Base-by-base conservation (phyloP, 2,113 vertebrate species). In the Aramus guarauna region DNA sequence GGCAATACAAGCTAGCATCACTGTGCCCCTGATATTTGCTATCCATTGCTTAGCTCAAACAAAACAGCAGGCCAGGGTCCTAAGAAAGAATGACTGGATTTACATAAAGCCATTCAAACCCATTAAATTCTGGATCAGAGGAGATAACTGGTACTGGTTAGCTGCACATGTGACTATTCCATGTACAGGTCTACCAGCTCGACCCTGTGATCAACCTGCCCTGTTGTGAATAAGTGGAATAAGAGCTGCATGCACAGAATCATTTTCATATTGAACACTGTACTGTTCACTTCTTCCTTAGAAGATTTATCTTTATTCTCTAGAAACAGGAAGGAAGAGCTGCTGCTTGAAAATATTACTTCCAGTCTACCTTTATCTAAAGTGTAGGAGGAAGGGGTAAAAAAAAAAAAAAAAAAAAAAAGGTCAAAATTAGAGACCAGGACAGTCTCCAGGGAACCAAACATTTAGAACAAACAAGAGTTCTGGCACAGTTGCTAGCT, bases 271-370 rank as follows among this genome's bases (percentile, higher is more conserved):
- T 0, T 63, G 34, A 63, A 62, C 26, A 27, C 73, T 76, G 23
- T 17, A 69, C 72, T 89, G 63, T 39, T 29, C 48, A 45, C 10
- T 76, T 76, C 66, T 88, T 84, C 71, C 66, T 90, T 55, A 79
- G 36, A 41, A 85, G 43, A 86, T 89, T 85, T 75, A 88, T 92
- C 86, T 85, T 55, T 43, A 22, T 92, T 86, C 64, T 87, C 79
- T 48, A 83, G 71, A 92, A 95, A 87, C 48, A 87, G 93, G 80
- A 95, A 96, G 82, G 87, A 94, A 95, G 86, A 94, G 37, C 86
- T 96, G 87, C 78, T 4, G 17, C 77, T 86, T 77, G n/a, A 77
- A 90, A 95, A 83, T 55, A 94, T 43, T 47, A 92, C 94, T 93
- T 24, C 85, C 55, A 81, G 60, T 37, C 50, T 78, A 94, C 90